Evolutionary conservation across 2,113 vertebrate genomes (phyloP).

Genomic region (Nansenia antarctica): DNA sequence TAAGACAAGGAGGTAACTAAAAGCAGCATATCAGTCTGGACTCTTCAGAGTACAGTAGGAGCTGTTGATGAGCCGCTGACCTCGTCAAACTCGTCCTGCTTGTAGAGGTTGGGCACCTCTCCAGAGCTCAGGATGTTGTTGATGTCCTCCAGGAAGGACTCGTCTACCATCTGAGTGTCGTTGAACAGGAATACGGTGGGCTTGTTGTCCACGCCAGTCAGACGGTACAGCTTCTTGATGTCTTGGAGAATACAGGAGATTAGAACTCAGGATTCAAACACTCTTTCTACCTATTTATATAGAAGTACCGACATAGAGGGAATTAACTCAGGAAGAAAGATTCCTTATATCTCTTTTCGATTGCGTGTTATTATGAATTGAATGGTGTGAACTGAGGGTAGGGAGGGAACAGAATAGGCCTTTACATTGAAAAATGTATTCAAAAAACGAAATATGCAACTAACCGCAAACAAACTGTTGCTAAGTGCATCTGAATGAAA

Average conservation of each 20-base stretch:
- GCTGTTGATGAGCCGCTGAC: too few species aligned
- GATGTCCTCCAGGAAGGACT: constrained; percentile 88
- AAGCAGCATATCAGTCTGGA: too few species aligned
- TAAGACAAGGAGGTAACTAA: too few species aligned
- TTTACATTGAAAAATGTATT: neutral
- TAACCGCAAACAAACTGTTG: constrained; percentile 59
- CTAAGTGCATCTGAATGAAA: constrained; percentile 51
- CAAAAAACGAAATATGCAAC: constrained; percentile 31
- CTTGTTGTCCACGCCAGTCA: constrained; percentile 82
- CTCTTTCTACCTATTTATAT: too few species aligned
- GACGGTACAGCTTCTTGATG: constrained; percentile 83
- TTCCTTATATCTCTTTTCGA: too few species aligned
- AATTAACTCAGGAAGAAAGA: too few species aligned
- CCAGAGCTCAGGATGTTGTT: constrained; percentile 89
- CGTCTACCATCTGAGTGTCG: constrained; percentile 83
- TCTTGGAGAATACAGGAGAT: constrained; percentile 67
- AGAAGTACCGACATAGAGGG: too few species aligned
- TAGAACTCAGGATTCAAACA: too few species aligned
- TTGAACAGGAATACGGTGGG: constrained; percentile 86
- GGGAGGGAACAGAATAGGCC: neutral
- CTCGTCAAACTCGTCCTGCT: constrained; percentile 84
- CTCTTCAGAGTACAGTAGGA: too few species aligned
- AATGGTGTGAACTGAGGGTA: neutral
- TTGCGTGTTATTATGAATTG: constrained; percentile 9
- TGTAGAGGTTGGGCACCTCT: constrained; percentile 89